Evolutionary conservation across 2,888 invertebrate species (phyloP).

Genomic region (Nineta flava): DNA sequence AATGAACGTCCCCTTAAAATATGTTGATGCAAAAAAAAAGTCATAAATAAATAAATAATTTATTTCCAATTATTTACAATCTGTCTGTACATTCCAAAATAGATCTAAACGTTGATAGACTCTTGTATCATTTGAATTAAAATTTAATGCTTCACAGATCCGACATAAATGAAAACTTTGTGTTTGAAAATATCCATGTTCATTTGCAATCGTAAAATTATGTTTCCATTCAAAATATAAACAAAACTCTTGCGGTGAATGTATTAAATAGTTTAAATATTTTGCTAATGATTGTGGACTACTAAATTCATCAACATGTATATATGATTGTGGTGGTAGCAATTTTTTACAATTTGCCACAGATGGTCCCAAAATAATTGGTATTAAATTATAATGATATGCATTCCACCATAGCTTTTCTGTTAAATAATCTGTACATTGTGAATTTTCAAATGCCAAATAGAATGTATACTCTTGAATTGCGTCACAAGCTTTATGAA

Average conservation of each 20-base stretch:
- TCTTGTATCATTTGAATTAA: constrained; percentile 30
- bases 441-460: constrained; percentile 51
- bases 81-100: constrained; percentile 25
- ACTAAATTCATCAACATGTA: constrained; percentile 40
- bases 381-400: constrained; percentile 42
- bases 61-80: constrained; percentile 15
- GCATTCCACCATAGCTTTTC: constrained; percentile 55
- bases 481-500: constrained; percentile 36
- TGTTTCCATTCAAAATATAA: constrained; percentile 42
- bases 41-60: no score
- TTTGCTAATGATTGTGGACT: constrained; percentile 33
- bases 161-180: constrained; percentile 44
- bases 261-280: constrained; percentile 32
- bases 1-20: no score
- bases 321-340: constrained; percentile 44
- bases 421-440: constrained; percentile 51
- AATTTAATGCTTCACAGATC: constrained; percentile 50
- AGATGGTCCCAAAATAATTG: constrained; percentile 46
- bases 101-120: constrained; percentile 25
- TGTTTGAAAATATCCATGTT: constrained; percentile 50
- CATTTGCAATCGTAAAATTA: constrained; percentile 38
- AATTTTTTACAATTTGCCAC: constrained; percentile 28
- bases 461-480: constrained; percentile 48
- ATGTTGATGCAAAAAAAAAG: no score
- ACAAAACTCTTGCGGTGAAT: constrained; percentile 25